Conservation (phyloP, 2,888 invertebrate species). For the Lochmaea crataegi region DNA sequence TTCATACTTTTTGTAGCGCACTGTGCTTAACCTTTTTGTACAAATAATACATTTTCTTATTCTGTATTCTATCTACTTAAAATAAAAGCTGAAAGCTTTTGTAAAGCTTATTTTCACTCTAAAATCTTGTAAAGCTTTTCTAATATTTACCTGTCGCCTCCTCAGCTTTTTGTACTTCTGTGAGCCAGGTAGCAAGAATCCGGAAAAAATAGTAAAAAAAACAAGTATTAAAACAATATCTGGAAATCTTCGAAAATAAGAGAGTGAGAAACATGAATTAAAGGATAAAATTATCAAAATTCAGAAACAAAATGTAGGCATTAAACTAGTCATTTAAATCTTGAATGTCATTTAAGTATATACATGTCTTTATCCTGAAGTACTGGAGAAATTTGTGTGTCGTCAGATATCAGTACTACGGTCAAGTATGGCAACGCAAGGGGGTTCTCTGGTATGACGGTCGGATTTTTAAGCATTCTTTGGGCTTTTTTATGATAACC, state of each 20-base stretch:
- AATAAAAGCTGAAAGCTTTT: constrained; percentile 22
- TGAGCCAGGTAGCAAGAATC: constrained; percentile 37
- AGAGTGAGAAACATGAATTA: no score
- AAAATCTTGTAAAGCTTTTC: constrained; percentile 46
- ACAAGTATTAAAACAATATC: not conserved
- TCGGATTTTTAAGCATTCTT: no score
- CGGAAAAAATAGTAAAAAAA: constrained; percentile 47
- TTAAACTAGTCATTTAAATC: no score
- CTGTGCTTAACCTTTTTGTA: not conserved
- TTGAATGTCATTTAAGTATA: no score
- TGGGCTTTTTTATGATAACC: no score
- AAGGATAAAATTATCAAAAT: no score
- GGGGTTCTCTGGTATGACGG: no score
- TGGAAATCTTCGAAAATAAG: not conserved
- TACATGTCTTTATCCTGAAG: no score
- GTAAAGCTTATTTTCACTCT: constrained; percentile 7
- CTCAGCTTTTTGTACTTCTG: constrained; percentile 89
- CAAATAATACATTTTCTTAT: not conserved
- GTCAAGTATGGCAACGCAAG: no score
- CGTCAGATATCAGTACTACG: no score
- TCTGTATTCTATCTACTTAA: not conserved
- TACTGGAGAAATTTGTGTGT: no score
- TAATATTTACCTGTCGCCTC: constrained; percentile 79
- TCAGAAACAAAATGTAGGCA: no score
- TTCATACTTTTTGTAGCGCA: not conserved